Evolutionary conservation across 2,888 invertebrate species (phyloP).

Genomic region (Eugnorisma glareosa): DNA sequence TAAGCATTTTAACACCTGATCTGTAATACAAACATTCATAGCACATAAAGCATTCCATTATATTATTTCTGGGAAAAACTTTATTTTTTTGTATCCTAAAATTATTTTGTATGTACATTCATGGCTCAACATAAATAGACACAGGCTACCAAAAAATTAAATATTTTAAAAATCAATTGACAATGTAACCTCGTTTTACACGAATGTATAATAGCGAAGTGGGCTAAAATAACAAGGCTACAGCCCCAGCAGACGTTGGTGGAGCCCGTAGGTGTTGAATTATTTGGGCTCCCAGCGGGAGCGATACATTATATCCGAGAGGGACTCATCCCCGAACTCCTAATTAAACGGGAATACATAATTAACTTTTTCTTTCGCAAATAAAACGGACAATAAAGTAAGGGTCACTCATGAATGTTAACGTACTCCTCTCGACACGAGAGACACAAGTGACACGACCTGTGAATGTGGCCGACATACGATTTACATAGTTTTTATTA

Average conservation of each 20-base stretch:
- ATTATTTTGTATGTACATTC: slow-evolving; percentile 1
- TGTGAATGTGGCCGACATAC: slow-evolving; percentile 18
- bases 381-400: slow-evolving; percentile 57
- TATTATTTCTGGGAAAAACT: too few species aligned
- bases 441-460: slow-evolving; percentile 18
- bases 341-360: slow-evolving; percentile 67
- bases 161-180: neutral
- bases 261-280: slow-evolving; percentile 61
- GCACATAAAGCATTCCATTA: too few species aligned
- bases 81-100: neutral
- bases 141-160: neutral
- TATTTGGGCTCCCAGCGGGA: slow-evolving; percentile 46
- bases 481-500: slow-evolving; percentile 55
- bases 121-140: neutral
- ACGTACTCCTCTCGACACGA: slow-evolving; percentile 26
- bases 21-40: too few species aligned
- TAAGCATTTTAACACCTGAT: too few species aligned
- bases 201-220: slow-evolving; percentile 13
- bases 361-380: slow-evolving; percentile 61
- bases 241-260: slow-evolving; percentile 8
- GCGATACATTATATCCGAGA: slow-evolving; percentile 60
- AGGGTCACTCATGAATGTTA: slow-evolving; percentile 63
- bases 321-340: slow-evolving; percentile 48
- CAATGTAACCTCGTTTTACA: neutral
- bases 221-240: slow-evolving; percentile 27